Evolutionary conservation across 2,888 invertebrate species (phyloP).

Genomic region (Seira sanloemensis): DNA sequence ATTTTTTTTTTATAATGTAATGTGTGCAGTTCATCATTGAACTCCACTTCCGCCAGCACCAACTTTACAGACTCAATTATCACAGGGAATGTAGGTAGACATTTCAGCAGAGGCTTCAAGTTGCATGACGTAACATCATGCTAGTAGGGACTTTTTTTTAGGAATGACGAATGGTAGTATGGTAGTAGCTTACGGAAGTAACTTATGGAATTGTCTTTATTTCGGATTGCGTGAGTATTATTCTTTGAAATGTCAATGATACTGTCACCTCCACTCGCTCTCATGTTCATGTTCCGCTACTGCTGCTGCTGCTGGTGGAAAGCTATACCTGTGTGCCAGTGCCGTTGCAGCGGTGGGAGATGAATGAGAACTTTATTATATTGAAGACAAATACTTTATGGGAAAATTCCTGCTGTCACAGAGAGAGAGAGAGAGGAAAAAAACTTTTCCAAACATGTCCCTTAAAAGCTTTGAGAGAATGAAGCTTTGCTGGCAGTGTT

Average conservation of each 20-base stretch:
- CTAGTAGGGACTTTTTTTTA: not conserved
- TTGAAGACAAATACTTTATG: constrained; percentile 43
- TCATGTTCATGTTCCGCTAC: constrained; percentile 22
- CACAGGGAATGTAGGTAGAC: not conserved
- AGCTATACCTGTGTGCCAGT: constrained; percentile 23
- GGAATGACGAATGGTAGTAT: not conserved
- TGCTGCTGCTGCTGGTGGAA: not conserved
- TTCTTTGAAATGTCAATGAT: constrained; percentile 41
- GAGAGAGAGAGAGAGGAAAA: not conserved
- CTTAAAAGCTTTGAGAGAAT: not conserved
- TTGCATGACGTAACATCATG: constrained; percentile 32
- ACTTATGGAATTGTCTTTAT: constrained; percentile 34
- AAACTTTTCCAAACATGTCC: constrained; percentile 22
- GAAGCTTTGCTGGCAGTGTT: not conserved
- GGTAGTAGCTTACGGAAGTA: not conserved
- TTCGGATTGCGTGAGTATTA: constrained; percentile 29
- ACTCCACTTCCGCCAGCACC: constrained; percentile 31
- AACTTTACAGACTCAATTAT: not conserved
- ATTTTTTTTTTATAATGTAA: not conserved
- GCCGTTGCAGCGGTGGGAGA: not conserved
- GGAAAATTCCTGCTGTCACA: constrained; percentile 50
- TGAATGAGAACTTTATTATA: constrained; percentile 53
- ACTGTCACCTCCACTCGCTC: constrained; percentile 37
- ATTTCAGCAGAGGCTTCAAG: too few relatives aligned
- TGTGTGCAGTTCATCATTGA: not conserved